Evolutionary conservation across 1,140 invertebrate species (phyloP), one percentile per base, ranked within the genome.

Genomic region (Lerema accius): DNA sequence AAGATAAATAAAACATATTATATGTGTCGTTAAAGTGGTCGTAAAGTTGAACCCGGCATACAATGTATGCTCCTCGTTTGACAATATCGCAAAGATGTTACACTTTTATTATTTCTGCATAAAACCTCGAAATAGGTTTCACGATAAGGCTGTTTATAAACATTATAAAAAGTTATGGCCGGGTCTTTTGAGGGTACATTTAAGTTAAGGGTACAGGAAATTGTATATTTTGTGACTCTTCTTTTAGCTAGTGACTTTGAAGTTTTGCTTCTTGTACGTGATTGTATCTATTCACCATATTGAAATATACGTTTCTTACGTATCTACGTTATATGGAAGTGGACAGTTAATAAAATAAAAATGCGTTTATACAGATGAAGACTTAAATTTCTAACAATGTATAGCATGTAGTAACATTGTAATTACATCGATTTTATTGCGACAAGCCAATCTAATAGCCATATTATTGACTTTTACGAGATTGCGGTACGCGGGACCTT

Each of bases 1-100:
- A 66, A 63, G 69, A 72, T 71, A 76, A 74, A 78, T 78, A 80
- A 76, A 74, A 74, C 63, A 74, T 69, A 69, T 72, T 66, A 71
- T 69, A 75, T 69, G 56, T 70, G 68, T 63, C 69, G 71, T 80
- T 76, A 74, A 78, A 71, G 49, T 42, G 66, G n/a, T 70, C 67
- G 63, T 79, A 79, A 79, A 78, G 43, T 62, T 60, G 43, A 56
- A 72, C 42, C 60, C 35, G 13, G 10, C 58, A 46, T 42, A 69
- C 66, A 71, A 66, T 70, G 73, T 76, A 70, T 60, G 65, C 69
- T 56, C 17, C 69, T 63, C 62, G 63, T 71, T 63, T 63, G 61
- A 69, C 69, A 67, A 69, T 79, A 74, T 74, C 61, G 63, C 63
- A 42, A 58, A 72, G 67, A 72, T 61, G 67, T 67, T 67, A 66